Base-by-base conservation (phyloP, 1,140 invertebrate genomes). In the Drosophila busckii region DNA sequence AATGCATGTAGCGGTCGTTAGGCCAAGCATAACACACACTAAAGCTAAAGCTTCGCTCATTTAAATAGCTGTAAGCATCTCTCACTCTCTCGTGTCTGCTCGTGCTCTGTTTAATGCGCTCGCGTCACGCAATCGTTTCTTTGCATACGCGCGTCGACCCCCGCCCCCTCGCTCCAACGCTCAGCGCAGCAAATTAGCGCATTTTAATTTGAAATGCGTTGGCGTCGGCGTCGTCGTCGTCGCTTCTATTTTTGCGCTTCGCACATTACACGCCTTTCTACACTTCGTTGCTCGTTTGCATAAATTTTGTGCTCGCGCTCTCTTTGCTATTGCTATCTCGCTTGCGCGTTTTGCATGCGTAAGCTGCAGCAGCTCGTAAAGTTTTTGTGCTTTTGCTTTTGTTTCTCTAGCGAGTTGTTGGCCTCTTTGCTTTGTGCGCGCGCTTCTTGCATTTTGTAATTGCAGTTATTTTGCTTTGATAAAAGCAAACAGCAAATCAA, bases 261-360 rank as follows among this genome's bases (percentile, higher is more conserved):
- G 61, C 53, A 46, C 48, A 37, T 70, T 63, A 65, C 67, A 68
- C 73, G 73, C 73, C 73, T 80, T 80, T 80, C 67, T 80, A 78
- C 73, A 78, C 73, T 80, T 80, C 73, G 73, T 68, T 78, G 73
- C 73, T 78, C 78, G 73, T 80, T 78, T 78, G 73, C 73, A 78
- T 78, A 78, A 80, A 78, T 78, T 78, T 80, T 60, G 67, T 78
- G 48, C 67, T 3, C 9, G 7, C 23, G 1, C 37, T 32, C 34
- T 8, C 31, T 29, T 13, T 16, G 12, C 9, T 5, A 9, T n/a
- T n/a, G n/a, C n/a, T n/a, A n/a, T n/a, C 19, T 2, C 34, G 31
- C 48, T 52, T 35, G 42, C 55, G 9, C 41, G 76, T 69, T 78
- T 78, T 78, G 71, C 71, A 78, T 78, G 71, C 53, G 52, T 50